These are phyloP conservation scores for Daboia siamensis DNA, from an alignment of 2,113 vertebrate genomes.

Conservation along the genomic window DNA sequence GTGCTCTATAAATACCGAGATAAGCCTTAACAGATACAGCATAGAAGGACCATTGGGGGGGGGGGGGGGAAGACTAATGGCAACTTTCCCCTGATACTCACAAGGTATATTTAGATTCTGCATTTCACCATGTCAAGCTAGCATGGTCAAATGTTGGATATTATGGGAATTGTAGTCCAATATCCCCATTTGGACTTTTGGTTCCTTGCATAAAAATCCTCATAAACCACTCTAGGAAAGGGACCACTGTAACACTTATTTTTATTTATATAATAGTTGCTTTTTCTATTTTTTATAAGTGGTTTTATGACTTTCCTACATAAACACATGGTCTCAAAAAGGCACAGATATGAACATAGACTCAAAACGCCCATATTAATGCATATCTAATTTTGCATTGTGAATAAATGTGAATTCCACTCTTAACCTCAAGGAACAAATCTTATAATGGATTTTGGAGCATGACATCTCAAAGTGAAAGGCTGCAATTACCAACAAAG, in stretches of 20 bases:
- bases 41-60: not conserved
- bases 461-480: not conserved
- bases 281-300: not conserved
- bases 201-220: not conserved
- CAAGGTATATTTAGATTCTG: not conserved
- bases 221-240: not conserved
- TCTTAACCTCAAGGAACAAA: not conserved
- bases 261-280: not conserved
- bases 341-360: not conserved
- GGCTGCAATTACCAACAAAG: not conserved
- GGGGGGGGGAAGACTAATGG: not conserved
- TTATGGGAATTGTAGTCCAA: not conserved
- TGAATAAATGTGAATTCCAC: not conserved
- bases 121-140: not conserved
- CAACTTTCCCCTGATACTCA: not conserved
- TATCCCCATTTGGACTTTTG: not conserved
- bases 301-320: not conserved
- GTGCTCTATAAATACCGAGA: not conserved
- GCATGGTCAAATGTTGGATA: not conserved
- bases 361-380: not conserved
- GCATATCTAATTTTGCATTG: not conserved
- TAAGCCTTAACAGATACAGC: not conserved
- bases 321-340: not conserved
- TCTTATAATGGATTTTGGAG: not conserved
- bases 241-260: not conserved